Conservation (phyloP, 2,797 vertebrate genomes). For the Aldrovandia affinis region DNA sequence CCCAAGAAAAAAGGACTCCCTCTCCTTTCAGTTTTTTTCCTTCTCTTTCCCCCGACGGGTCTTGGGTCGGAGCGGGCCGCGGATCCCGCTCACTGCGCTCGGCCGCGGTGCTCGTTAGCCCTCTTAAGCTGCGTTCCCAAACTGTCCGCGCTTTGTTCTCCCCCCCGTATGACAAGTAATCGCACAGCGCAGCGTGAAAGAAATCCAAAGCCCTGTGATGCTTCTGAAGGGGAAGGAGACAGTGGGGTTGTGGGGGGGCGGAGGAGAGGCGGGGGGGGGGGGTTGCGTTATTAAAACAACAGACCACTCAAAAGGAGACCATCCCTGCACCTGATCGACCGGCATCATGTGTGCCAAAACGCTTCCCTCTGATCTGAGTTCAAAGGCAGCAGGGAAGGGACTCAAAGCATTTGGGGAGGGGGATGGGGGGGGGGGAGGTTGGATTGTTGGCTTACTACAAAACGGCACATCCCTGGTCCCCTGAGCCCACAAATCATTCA, state of each 20-base stretch:
- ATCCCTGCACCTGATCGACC: constrained; percentile 65
- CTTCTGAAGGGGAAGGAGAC: constrained; percentile 42
- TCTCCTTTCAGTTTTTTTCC: neutral
- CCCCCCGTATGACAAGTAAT: constrained; percentile 49
- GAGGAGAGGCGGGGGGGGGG: neutral
- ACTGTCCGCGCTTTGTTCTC: constrained; percentile 49
- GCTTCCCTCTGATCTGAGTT: constrained; percentile 76
- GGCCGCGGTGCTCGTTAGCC: constrained; percentile 6
- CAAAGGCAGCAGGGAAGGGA: constrained; percentile 77
- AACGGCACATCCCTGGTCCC: constrained; percentile 65
- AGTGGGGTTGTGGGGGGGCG: neutral
- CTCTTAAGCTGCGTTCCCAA: constrained; percentile 40
- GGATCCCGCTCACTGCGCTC: neutral
- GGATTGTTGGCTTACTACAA: constrained; percentile 59
- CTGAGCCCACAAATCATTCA: constrained; percentile 73
- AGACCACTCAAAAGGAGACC: constrained; percentile 58
- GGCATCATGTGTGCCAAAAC: constrained; percentile 65
- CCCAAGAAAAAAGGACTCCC: constrained; percentile 35
- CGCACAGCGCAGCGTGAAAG: constrained; percentile 45
- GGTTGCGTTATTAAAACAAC: constrained; percentile 62
- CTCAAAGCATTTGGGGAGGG: constrained; percentile 72
- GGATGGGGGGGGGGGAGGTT: constrained; percentile 47
- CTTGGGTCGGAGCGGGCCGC: constrained; percentile 20
- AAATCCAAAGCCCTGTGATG: constrained; percentile 49
- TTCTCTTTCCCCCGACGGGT: constrained; percentile 36